These are phyloP conservation scores for Lasioglossum villosulum DNA, from an alignment of 2,888 invertebrate species.

Conservation along the genomic window DNA sequence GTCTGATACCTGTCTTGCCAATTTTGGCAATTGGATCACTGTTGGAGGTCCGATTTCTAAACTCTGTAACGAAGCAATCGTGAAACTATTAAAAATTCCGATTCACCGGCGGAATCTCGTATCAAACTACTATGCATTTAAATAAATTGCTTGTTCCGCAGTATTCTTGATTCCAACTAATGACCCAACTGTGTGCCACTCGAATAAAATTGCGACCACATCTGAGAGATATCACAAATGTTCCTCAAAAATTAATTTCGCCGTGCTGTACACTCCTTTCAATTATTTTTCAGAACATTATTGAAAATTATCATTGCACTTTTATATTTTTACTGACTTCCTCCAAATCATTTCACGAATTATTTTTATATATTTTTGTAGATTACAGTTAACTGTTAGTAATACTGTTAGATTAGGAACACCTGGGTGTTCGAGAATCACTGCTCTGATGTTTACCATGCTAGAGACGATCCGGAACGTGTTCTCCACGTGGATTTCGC, in stretches of 20 bases:
- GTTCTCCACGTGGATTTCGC: background rate
- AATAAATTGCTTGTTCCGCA: background rate
- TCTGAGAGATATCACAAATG: too few relatives aligned
- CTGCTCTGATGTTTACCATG: constrained; percentile 22
- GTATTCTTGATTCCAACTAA: background rate
- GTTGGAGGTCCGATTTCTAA: background rate
- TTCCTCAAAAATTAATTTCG: too few relatives aligned
- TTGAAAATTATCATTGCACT: too few relatives aligned
- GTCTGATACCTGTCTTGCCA: background rate
- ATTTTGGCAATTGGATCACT: background rate
- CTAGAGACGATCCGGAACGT: background rate
- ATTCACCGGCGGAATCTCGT: background rate
- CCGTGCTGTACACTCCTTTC: too few relatives aligned
- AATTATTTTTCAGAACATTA: too few relatives aligned
- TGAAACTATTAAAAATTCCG: background rate
- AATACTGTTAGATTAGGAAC: background rate
- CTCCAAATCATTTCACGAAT: too few relatives aligned
- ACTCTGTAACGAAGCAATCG: background rate
- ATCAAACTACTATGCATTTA: background rate
- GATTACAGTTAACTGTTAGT: background rate
- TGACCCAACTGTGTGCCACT: background rate
- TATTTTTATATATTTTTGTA: background rate
- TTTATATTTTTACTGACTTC: too few relatives aligned
- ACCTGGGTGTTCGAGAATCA: background rate
- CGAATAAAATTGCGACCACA: too few relatives aligned